Evolutionary conservation across 2,797 vertebrate genomes (phyloP).

Genomic region (Streptopelia turtur): DNA sequence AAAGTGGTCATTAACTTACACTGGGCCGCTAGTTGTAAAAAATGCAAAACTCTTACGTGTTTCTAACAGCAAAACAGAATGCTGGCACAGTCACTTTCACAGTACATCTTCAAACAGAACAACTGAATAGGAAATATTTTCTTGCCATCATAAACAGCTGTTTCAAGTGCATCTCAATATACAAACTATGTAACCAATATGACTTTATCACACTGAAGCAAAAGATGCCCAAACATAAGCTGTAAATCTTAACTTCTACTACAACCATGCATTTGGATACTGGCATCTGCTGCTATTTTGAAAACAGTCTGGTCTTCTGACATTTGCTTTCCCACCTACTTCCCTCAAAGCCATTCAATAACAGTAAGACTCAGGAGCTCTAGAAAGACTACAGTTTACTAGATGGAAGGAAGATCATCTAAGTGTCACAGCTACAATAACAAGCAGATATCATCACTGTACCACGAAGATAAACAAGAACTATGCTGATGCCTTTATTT

Average conservation of each 20-base stretch:
- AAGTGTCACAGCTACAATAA: not conserved
- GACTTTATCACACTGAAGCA: not conserved
- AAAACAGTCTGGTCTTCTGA: not conserved
- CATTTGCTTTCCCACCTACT: not conserved
- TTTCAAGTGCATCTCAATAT: not conserved
- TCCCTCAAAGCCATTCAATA: not conserved
- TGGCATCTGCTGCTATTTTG: not conserved
- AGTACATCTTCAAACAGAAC: not conserved
- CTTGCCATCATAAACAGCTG: not conserved
- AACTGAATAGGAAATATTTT: not conserved
- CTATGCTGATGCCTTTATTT: not conserved
- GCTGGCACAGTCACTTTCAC: not conserved
- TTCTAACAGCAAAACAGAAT: not conserved
- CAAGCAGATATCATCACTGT: not conserved
- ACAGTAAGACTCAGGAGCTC: not conserved
- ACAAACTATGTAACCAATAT: not conserved
- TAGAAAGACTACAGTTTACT: not conserved
- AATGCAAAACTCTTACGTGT: not conserved
- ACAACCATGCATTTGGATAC: not conserved
- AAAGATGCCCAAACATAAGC: not conserved
- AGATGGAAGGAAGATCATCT: not conserved
- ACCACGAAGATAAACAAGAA: not conserved
- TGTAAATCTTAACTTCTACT: not conserved
- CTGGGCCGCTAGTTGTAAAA: not conserved
- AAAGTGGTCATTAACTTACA: not conserved